phyloP scores from a whole-genome alignment of 2,797 vertebrate genomes.

The Oreochromis mossambicus region DNA sequence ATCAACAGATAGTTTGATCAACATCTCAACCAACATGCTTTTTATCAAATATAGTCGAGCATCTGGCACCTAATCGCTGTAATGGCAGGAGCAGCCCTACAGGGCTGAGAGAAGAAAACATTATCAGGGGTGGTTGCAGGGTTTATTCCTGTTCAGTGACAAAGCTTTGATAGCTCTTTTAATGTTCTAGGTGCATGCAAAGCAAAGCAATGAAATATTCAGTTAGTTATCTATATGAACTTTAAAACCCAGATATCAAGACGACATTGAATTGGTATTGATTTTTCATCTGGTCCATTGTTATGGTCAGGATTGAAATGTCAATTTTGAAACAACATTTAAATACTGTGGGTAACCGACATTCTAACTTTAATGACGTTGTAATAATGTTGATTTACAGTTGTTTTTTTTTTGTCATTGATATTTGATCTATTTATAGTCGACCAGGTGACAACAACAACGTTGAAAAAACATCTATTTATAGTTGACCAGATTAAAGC shows the following conservation, averaged over 20 bases:
- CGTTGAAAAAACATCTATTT: too few species aligned
- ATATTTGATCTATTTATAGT: not conserved
- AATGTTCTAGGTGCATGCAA: not conserved
- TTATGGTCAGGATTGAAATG: not conserved
- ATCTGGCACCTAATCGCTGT: constrained; percentile 20
- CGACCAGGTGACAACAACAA: too few species aligned
- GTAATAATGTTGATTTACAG: not conserved
- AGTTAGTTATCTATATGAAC: not conserved
- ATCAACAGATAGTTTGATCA: constrained; percentile 30
- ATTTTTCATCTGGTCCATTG: not conserved
- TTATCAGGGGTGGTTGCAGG: not conserved
- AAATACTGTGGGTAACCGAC: not conserved
- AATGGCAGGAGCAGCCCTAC: not conserved
- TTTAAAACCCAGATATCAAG: not conserved
- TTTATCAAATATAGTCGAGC: not conserved
- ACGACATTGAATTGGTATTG: not conserved
- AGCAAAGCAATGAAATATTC: not conserved
- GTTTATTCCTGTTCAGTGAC: not conserved
- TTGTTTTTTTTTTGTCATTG: not conserved
- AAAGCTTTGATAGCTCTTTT: not conserved
- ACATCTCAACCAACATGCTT: constrained; percentile 25
- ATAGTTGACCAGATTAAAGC: too few species aligned
- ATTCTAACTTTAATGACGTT: not conserved
- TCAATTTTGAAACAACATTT: not conserved
- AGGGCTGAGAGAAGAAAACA: not conserved